phyloP scores from a whole-genome alignment of 2,113 vertebrate species.

The Phainopepla nitens region DNA sequence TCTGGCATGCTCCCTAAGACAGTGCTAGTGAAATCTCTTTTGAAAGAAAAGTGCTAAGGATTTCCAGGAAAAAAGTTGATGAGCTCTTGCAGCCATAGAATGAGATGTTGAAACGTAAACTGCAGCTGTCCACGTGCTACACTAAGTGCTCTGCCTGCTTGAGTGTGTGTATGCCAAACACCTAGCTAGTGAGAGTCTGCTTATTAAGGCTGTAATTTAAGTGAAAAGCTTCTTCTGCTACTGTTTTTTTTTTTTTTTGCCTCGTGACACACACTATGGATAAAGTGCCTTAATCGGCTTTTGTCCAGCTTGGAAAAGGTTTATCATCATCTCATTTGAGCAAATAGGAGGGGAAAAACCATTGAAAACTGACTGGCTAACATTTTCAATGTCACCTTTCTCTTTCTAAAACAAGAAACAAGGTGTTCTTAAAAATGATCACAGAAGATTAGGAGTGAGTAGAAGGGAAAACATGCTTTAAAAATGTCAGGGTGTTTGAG shows the following conservation, averaged over 20 bases:
- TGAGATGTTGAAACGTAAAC: background rate
- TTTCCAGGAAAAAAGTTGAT: background rate
- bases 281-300: background rate
- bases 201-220: background rate
- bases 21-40: background rate
- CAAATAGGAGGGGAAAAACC: background rate
- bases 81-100: background rate
- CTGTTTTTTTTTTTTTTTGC: background rate
- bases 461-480: background rate
- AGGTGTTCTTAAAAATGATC: background rate
- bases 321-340: background rate
- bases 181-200: background rate
- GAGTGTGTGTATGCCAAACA: background rate
- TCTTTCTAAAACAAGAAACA: background rate
- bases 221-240: background rate
- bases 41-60: background rate
- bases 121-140: background rate
- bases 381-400: background rate
- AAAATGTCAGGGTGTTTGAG: background rate
- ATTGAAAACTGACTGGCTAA: background rate
- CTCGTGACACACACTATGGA: fast-evolving
- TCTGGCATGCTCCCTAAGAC: background rate
- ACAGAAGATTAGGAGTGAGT: background rate
- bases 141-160: background rate
- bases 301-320: background rate